Conservation (phyloP, 2,888 invertebrate species). For the Acanthoscelides obtectus region DNA sequence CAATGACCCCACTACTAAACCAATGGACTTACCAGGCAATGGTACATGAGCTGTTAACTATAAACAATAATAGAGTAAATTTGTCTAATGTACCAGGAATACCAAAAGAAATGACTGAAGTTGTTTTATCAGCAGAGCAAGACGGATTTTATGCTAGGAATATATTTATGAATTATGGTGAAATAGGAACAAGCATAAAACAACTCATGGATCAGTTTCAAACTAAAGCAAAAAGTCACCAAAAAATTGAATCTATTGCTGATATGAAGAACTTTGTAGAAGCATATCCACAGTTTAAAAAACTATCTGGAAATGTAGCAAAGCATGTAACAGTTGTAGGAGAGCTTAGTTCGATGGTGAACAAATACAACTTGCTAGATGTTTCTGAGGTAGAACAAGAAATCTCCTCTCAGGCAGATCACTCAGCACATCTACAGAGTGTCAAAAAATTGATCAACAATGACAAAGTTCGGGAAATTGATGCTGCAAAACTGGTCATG, state of each 20-base stretch:
- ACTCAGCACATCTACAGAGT: conserved; percentile 70
- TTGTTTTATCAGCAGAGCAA: conserved; percentile 90
- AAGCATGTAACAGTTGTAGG: conserved; percentile 97
- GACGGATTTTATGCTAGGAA: conserved; percentile 97
- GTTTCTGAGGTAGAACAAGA: conserved; percentile 93
- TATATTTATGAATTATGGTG: conserved; percentile 94
- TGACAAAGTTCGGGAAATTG: conserved; percentile 64
- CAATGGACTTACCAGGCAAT: conserved; percentile 99
- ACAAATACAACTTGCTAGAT: conserved; percentile 72
- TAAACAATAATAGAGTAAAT: conserved; percentile 91
- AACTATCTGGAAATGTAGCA: conserved; percentile 91
- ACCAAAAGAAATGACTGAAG: conserved; percentile 44
- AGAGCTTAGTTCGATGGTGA: conserved; percentile 84
- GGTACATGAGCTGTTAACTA: conserved; percentile 95
- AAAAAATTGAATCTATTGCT: conserved; percentile 95
- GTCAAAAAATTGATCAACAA: conserved; percentile 74
- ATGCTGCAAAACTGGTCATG: conserved; percentile 84
- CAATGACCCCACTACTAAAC: conserved; percentile 91
- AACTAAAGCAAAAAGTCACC: conserved; percentile 88
- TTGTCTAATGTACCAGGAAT: conserved; percentile 70
- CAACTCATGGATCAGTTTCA: conserved; percentile 92
- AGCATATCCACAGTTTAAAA: conserved; percentile 96
- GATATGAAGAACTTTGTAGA: conserved; percentile 99
- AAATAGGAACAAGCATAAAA: conserved; percentile 96
- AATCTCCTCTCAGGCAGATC: conserved; percentile 82